Evolutionary conservation across 2,888 invertebrate species (phyloP), one percentile per base, ranked within the genome.

Genomic region (Caenorhabditis sp.): DNA sequence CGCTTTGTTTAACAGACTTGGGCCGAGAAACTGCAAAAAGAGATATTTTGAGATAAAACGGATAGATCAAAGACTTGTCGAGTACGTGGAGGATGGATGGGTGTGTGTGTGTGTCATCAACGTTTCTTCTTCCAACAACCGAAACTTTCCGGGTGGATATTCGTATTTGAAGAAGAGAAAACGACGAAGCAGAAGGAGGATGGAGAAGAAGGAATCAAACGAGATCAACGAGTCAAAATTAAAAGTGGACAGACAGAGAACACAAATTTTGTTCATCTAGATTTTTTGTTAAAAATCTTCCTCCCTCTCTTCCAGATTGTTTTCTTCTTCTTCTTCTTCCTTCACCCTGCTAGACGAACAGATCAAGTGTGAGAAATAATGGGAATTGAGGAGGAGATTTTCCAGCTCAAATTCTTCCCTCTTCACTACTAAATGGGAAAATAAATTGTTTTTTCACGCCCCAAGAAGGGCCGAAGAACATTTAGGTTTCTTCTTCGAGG

Each of bases 1-100:
- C 78, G 78, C 78, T 79, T 71, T 70, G 70, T 79, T 79, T 65
- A 79, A 71, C 78, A 35, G 55, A 40, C 11, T 40, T n/a, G 13
- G 40, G 40, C 40, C 9, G 13, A 64, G 50, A 64, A 32, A 55
- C 56, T 50, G 72, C 64, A 64, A 58, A 62, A 58, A 50, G 64
- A 20, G 64, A 72, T 72, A 72, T 65, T 74, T 74, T 74, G 47
- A 62, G 72, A 56, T 32, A 22, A 65, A 28, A 37, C 35, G 64
- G 62, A 47, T 40, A 74, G 64, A 74, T 74, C 72, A 64, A 64
- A 65, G 65, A 74, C 61, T 61, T 62, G 47, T 71, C 4, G 40
- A 61, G 55, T 53, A 62, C 53, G 32, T 32, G 32, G 32, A 32
- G n/a, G n/a, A n/a, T n/a, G n/a, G n/a, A n/a, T n/a, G n/a, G n/a